Conservation (phyloP, 92 coral and sea anemone genomes). For the Galaxea fascicularis region DNA sequence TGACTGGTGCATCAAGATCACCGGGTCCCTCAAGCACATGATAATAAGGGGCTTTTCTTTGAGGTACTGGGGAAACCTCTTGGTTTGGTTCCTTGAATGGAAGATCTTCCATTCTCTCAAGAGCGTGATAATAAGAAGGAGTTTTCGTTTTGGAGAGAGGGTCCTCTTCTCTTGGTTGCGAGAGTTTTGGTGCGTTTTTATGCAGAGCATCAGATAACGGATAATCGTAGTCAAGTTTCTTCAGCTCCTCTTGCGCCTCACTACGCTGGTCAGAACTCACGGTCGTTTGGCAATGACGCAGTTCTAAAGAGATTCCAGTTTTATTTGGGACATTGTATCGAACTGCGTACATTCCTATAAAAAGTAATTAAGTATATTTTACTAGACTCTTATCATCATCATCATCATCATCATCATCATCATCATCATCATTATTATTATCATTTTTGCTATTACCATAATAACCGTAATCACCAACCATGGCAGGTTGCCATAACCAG, state of each 20-base stretch:
- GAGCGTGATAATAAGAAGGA: neutral
- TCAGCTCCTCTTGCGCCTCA: neutral
- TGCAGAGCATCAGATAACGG: neutral
- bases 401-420: no score
- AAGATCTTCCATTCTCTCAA: neutral
- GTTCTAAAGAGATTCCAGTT: neutral
- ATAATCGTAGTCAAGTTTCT: neutral
- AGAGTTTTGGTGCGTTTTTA: neutral
- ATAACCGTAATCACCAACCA: no score
- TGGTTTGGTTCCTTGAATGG: neutral
- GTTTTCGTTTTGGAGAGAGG: neutral
- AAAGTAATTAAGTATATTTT: no score
- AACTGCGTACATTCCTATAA: constrained; percentile 8
- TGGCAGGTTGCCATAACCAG: no score
- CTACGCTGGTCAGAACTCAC: neutral
- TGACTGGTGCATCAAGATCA: no score
- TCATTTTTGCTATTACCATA: no score
- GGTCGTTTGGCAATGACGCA: neutral
- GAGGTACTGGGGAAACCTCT: neutral
- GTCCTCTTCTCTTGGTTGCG: neutral
- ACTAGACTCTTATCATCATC: no score
- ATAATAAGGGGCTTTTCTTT: neutral
- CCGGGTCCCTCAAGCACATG: neutral
- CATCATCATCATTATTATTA: no score
- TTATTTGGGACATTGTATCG: neutral